A percentile compares a stretch with the other conserved stretches of the same genome.
Conservation (phyloP, 2,113 vertebrate genomes). For the Monarcha castaneiventris region DNA sequence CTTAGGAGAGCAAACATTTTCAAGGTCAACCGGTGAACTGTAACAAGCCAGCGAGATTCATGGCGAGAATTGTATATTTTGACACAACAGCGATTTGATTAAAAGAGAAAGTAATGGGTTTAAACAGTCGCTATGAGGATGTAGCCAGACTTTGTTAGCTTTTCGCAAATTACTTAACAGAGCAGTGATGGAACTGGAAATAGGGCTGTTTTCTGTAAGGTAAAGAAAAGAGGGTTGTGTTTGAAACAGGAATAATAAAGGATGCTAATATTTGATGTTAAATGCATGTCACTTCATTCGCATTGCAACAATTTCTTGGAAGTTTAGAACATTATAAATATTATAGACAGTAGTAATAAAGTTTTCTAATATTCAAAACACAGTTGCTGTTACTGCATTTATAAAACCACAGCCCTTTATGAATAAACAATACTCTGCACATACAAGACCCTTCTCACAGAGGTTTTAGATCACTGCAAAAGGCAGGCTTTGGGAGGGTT, state of each 20-base stretch:
- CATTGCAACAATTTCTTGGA: neutral
- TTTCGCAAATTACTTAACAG: conserved; percentile 90
- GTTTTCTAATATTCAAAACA: neutral
- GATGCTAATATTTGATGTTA: conserved; percentile 4
- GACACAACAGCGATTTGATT: conserved; percentile 95
- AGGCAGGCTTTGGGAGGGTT: neutral
- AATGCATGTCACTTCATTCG: neutral
- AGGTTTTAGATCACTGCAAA: neutral
- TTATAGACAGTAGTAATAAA: neutral
- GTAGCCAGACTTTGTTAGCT: conserved; percentile 89
- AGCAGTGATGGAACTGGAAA: conserved; percentile 84
- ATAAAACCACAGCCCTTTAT: neutral
- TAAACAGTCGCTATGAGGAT: conserved; percentile 93
- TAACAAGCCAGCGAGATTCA: conserved; percentile 90
- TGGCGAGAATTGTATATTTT: conserved; percentile 93
- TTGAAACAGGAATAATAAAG: conserved; percentile 41
- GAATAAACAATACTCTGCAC: neutral
- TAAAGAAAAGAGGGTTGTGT: conserved; percentile 72
- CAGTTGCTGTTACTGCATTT: neutral
- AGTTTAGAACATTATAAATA: neutral
- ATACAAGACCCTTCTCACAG: neutral
- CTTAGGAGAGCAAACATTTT: conserved; percentile 97
- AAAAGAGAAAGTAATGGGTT: conserved; percentile 99
- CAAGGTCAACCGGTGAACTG: conserved; percentile 96
- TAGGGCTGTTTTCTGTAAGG: conserved; percentile 79